Percentiles rank a stretch among this genome's conserved stretches.
phyloP scores from a whole-genome alignment of 2,888 invertebrate species.

The Ceriagrion tenellum region DNA sequence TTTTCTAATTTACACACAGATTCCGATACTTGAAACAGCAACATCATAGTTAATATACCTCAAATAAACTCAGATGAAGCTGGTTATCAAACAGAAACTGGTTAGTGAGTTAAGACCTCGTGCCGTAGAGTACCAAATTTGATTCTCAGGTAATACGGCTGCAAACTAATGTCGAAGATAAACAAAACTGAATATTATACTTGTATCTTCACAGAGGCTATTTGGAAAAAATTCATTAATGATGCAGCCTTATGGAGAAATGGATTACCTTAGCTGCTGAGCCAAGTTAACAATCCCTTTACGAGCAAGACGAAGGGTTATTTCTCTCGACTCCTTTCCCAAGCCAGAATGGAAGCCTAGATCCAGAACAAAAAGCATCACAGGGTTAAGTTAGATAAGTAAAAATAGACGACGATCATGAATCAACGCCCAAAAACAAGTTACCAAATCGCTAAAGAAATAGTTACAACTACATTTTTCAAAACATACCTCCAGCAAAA shows the following conservation, averaged over 20 bases:
- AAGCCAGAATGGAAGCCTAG: conserved; percentile 88
- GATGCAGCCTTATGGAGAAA: no score
- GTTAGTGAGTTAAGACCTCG: no score
- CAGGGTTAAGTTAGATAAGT: not conserved
- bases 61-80: no score
- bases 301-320: conserved; percentile 93
- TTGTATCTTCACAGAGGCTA: not conserved
- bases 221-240: not conserved
- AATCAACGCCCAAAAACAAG: not conserved
- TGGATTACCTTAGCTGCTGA: conserved; percentile 85
- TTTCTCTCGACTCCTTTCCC: conserved; percentile 94
- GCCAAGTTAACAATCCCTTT: conserved; percentile 92
- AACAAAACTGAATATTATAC: no score
- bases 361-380: conserved; percentile 71
- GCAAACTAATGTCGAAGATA: no score
- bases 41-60: no score
- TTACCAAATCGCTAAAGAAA: not conserved
- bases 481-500: conserved; percentile 84
- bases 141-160: no score
- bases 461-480: not conserved
- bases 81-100: no score
- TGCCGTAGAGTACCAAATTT: no score
- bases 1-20: no score
- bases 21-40: no score
- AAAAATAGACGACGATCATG: not conserved